Evolutionary conservation across 2,888 invertebrate species (phyloP).

Genomic region (Balanococcus diminutus): DNA sequence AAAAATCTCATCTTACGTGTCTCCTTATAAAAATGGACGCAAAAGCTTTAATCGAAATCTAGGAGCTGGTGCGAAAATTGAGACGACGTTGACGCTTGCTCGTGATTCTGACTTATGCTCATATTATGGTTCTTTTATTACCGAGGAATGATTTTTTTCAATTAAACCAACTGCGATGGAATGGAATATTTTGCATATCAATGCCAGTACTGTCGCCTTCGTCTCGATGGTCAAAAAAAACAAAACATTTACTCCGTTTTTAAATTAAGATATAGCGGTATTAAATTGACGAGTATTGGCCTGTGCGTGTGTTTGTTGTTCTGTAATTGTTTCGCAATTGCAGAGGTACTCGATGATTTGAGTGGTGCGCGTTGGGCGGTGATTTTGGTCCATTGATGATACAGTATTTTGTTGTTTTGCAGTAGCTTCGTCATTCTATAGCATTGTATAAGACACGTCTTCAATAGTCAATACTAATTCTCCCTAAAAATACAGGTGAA

Average conservation of each 20-base stretch:
- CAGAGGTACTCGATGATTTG: background rate
- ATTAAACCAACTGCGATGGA: background rate
- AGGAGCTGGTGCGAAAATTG: background rate
- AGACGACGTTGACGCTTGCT: background rate
- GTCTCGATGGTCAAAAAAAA: background rate
- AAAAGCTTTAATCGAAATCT: background rate
- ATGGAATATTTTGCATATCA: background rate
- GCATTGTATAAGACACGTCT: no score
- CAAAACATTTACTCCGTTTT: background rate
- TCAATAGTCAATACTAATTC: no score
- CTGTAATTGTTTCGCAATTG: background rate
- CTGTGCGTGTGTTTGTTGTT: background rate
- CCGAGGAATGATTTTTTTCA: background rate
- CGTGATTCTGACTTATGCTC: background rate
- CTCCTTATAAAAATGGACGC: background rate
- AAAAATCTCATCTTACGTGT: background rate
- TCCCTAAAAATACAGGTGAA: no score
- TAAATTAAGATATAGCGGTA: background rate
- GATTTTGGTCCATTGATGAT: background rate
- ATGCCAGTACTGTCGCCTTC: background rate
- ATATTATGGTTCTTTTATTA: background rate
- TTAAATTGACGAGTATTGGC: background rate
- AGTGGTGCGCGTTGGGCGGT: background rate
- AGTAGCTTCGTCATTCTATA: no score
- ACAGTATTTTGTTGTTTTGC: no score